Conservation (phyloP, 2,113 vertebrate species). For the Sylvia atricapilla region DNA sequence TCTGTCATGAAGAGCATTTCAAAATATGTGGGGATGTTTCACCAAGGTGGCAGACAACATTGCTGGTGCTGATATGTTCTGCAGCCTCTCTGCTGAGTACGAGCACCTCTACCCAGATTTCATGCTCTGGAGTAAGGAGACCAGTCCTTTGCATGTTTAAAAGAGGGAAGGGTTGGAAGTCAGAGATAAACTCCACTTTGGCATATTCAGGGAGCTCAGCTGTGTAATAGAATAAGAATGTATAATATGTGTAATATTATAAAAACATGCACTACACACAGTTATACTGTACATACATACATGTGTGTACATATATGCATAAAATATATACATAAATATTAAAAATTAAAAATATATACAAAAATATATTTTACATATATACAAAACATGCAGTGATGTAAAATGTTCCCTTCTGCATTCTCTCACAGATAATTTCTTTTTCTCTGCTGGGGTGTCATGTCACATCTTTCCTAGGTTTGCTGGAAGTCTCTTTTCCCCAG, state of each 20-base stretch:
- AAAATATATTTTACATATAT: background rate
- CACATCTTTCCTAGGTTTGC: background rate
- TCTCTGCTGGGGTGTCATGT: background rate
- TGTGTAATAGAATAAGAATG: background rate
- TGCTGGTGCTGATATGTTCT: background rate
- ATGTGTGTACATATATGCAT: background rate
- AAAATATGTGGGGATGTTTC: background rate
- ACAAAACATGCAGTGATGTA: background rate
- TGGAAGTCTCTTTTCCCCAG: background rate
- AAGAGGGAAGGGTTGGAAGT: background rate
- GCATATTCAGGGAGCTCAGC: background rate
- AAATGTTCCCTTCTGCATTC: background rate
- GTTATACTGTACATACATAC: background rate
- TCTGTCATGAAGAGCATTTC: background rate
- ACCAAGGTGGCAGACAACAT: background rate
- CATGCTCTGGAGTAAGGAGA: background rate
- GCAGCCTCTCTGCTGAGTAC: background rate
- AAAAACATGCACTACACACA: background rate
- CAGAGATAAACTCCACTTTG: background rate
- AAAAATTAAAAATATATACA: background rate
- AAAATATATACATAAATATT: background rate
- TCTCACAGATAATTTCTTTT: background rate
- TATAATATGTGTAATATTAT: background rate
- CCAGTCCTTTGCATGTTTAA: fast-evolving
- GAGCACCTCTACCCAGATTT: background rate